Evolutionary conservation across 2,797 vertebrate species (phyloP).

Genomic region (Cottoperca gobio): DNA sequence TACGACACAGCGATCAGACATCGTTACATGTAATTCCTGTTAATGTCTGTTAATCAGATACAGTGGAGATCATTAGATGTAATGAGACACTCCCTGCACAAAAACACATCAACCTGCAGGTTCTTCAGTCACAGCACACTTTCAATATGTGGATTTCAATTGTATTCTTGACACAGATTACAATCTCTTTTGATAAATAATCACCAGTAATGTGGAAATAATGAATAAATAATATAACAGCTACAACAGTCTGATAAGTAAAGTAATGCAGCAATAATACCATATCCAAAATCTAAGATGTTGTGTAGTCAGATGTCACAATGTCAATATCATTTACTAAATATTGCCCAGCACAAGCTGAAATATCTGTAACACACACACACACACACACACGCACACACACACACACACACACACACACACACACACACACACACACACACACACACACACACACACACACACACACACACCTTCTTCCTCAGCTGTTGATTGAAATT

Average conservation of each 20-base stretch:
- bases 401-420: conserved; percentile 5
- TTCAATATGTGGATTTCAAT: conserved; percentile 18
- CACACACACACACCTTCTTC: conserved; percentile 11
- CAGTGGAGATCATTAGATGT: conserved; percentile 69
- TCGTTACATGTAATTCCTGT: conserved; percentile 71
- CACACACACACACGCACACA: conserved; percentile 6
- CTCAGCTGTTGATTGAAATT: conserved; percentile 43
- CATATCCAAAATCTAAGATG: no score
- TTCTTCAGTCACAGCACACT: conserved; percentile 53
- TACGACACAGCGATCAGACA: conserved; percentile 66
- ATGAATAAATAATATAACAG: no score
- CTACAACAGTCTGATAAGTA: no score
- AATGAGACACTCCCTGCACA: conserved; percentile 72
- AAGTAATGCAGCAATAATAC: no score
- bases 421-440: background rate
- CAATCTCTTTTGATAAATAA: no score
- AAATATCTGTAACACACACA: no score
- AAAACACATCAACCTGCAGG: conserved; percentile 71
- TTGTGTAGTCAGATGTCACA: no score
- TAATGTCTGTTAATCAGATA: conserved; percentile 77
- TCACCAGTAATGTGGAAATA: no score
- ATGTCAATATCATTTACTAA: no score
- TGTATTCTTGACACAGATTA: background rate
- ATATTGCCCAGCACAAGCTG: no score
- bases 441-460: background rate